Evolutionary conservation across 92 coral and sea anemone species (phyloP).

Genomic region (Parazoanthus darwini): DNA sequence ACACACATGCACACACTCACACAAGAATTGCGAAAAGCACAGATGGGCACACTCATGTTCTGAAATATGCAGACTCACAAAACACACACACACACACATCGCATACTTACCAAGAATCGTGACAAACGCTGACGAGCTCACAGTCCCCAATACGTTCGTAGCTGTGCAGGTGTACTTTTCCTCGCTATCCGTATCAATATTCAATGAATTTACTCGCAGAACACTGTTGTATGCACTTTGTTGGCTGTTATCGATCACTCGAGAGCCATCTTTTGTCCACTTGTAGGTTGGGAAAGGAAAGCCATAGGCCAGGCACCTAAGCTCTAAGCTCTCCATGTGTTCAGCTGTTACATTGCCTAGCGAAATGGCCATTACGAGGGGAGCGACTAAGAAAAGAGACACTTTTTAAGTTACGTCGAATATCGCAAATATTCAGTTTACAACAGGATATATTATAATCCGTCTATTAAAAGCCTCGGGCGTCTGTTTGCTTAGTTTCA

Average conservation of each 20-base stretch:
- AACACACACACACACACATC: too few species aligned
- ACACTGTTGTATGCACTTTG: not conserved
- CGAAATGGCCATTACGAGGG: not conserved
- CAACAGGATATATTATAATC: too few species aligned
- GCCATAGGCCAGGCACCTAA: constrained; percentile 68
- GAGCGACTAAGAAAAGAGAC: not conserved
- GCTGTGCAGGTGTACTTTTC: constrained; percentile 77
- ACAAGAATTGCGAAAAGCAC: too few species aligned
- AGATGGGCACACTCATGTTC: too few species aligned
- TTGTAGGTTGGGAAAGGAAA: constrained; percentile 63
- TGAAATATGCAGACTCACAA: too few species aligned
- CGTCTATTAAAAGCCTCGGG: too few species aligned
- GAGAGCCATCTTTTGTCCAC: constrained; percentile 60
- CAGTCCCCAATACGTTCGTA: constrained; percentile 48
- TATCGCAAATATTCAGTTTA: too few species aligned
- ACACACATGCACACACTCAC: too few species aligned
- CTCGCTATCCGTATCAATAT: not conserved
- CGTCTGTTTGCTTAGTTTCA: too few species aligned
- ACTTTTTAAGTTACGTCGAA: not conserved
- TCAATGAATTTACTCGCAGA: constrained; percentile 14
- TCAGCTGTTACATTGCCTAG: constrained; percentile 56
- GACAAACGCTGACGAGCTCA: constrained; percentile 52
- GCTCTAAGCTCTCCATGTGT: constrained; percentile 39
- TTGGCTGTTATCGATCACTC: constrained; percentile 18
- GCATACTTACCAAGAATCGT: constrained; percentile 62